These are phyloP conservation scores for Cephus cinctus DNA, from an alignment of 1,140 invertebrate species.

Conservation along the genomic window DNA sequence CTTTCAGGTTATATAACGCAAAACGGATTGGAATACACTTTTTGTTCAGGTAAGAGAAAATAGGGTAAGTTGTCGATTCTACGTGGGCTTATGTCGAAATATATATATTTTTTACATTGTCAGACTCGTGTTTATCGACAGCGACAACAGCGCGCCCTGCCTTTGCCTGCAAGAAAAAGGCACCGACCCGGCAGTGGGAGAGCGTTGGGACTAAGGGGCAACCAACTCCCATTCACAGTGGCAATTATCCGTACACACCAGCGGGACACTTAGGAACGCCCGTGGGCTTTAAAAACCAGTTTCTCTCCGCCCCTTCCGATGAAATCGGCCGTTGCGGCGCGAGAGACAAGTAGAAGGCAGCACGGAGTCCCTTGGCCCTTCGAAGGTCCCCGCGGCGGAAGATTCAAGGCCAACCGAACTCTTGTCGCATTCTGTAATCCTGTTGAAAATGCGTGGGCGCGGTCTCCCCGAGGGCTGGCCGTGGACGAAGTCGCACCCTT, in stretches of 20 bases:
- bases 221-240: neutral
- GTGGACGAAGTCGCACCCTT: constrained; percentile 51
- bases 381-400: constrained; percentile 11
- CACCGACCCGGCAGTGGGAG: neutral
- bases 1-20: neutral
- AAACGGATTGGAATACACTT: neutral
- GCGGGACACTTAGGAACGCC: constrained; percentile 8
- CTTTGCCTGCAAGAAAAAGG: too few relatives aligned
- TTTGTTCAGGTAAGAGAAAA: neutral
- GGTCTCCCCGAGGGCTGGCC: constrained; percentile 56
- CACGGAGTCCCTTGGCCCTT: constrained; percentile 17
- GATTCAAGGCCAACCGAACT: constrained; percentile 38
- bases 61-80: neutral
- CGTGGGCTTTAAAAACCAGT: constrained; percentile 21
- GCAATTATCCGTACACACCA: constrained; percentile 1
- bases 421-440: constrained; percentile 49
- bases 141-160: too few relatives aligned
- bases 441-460: constrained; percentile 57
- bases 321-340: neutral
- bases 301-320: constrained; percentile 21
- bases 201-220: too few relatives aligned
- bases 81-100: too few relatives aligned
- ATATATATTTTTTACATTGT: too few relatives aligned
- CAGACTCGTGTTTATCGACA: too few relatives aligned
- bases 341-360: neutral